Conservation (phyloP, 2,113 vertebrate species). For the Chlorodrepanis virens region DNA sequence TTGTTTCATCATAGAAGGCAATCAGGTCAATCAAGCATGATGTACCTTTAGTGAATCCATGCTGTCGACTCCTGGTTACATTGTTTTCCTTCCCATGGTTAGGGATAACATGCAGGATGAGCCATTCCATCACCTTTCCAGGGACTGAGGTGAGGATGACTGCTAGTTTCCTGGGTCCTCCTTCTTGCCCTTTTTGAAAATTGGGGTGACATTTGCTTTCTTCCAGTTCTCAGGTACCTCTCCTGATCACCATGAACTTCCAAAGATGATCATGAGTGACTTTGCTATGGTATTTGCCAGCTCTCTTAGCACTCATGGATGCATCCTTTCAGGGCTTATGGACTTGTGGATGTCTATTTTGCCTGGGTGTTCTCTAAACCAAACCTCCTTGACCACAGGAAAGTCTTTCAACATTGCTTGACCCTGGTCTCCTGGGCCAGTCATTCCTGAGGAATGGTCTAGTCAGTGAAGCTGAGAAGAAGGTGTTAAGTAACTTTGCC, state of each 20-base stretch:
- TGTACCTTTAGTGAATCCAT: background rate
- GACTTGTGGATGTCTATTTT: no score
- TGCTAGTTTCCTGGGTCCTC: background rate
- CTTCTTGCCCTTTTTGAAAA: background rate
- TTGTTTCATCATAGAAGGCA: background rate
- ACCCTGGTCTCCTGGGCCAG: background rate
- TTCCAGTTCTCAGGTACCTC: background rate
- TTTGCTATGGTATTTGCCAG: accelerated
- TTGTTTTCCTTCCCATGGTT: background rate
- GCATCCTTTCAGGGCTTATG: no score
- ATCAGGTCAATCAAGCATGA: background rate
- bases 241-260: background rate
- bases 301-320: background rate
- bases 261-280: background rate
- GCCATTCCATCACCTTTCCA: accelerated
- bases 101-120: background rate
- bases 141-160: background rate
- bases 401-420: background rate
- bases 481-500: background rate
- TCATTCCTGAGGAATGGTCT: background rate
- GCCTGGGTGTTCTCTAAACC: background rate
- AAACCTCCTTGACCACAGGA: accelerated
- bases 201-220: background rate
- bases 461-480: background rate
- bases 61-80: background rate